phyloP scores from a whole-genome alignment of 2,888 invertebrate genomes.

The Chaitophorus viminalis region DNA sequence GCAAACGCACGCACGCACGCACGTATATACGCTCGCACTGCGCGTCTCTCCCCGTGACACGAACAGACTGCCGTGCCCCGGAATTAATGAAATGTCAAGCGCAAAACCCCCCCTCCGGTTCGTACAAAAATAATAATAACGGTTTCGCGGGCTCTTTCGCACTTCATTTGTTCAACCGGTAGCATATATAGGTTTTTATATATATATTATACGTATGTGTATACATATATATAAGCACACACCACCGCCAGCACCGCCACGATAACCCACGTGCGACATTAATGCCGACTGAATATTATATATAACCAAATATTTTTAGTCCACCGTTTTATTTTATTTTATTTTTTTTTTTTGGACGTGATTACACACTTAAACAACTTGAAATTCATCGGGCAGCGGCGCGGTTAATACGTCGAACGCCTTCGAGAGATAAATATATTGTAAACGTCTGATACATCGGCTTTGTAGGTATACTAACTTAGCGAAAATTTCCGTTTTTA shows the following conservation, averaged over 20 bases:
- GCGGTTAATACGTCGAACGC: not conserved
- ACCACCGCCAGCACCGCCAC: not conserved
- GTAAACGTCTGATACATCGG: too few species aligned
- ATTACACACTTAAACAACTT: not conserved
- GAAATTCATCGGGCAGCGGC: not conserved
- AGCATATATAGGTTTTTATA: not conserved
- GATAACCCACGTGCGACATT: not conserved
- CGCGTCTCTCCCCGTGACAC: constrained; percentile 51
- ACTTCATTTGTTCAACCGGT: constrained; percentile 59
- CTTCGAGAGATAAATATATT: not conserved
- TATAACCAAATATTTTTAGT: not conserved
- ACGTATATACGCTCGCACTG: not conserved
- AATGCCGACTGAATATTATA: not conserved
- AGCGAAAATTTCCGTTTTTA: too few species aligned
- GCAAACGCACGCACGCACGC: not conserved
- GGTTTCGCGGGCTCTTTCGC: constrained; percentile 57
- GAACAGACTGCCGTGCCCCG: constrained; percentile 61
- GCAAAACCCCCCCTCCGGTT: constrained; percentile 46
- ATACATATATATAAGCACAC: not conserved
- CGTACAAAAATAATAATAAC: constrained; percentile 52
- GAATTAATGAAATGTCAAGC: constrained; percentile 62
- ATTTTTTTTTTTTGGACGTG: not conserved
- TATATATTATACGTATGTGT: not conserved
- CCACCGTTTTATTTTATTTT: too few species aligned
- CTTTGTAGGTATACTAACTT: too few species aligned